A percentile compares a stretch with the other conserved stretches of the same genome.
Evolutionary conservation across 2,113 vertebrate species (phyloP).

Genomic region (Scomber japonicus): DNA sequence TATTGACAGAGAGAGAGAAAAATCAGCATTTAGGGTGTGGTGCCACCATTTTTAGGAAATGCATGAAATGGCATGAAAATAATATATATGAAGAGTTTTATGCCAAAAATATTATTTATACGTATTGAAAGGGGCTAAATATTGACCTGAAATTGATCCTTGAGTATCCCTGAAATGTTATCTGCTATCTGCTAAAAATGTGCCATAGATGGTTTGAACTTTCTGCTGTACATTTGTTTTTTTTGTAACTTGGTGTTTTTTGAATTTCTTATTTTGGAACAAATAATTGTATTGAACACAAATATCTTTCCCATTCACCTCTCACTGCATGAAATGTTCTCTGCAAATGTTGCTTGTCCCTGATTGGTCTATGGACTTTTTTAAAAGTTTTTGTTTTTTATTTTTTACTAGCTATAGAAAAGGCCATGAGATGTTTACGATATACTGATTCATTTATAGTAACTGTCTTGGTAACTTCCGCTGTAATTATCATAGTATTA

Average conservation of each 20-base stretch:
- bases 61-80: constrained; percentile 67
- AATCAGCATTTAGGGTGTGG: constrained; percentile 23
- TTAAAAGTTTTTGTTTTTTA: background rate
- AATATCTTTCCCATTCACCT: constrained; percentile 6
- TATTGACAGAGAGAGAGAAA: constrained; percentile 1
- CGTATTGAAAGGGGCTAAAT: constrained; percentile 2
- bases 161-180: constrained; percentile 21
- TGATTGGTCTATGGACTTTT: background rate
- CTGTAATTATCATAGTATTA: constrained; percentile 50
- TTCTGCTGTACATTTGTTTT: background rate
- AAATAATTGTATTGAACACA: background rate
- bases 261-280: constrained; percentile 11
- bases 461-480: constrained; percentile 4
- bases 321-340: constrained; percentile 56
- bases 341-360: constrained; percentile 20
- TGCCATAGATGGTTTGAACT: constrained; percentile 55
- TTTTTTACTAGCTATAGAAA: constrained; percentile 13
- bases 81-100: constrained; percentile 55
- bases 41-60: constrained; percentile 48
- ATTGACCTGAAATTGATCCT: constrained; percentile 6
- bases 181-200: constrained; percentile 40
- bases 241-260: constrained; percentile 14
- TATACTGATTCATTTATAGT: constrained; percentile 30
- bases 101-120: constrained; percentile 66
- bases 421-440: constrained; percentile 8